Conservation (phyloP, 2,888 invertebrate species). For the Camponotus fellah region DNA sequence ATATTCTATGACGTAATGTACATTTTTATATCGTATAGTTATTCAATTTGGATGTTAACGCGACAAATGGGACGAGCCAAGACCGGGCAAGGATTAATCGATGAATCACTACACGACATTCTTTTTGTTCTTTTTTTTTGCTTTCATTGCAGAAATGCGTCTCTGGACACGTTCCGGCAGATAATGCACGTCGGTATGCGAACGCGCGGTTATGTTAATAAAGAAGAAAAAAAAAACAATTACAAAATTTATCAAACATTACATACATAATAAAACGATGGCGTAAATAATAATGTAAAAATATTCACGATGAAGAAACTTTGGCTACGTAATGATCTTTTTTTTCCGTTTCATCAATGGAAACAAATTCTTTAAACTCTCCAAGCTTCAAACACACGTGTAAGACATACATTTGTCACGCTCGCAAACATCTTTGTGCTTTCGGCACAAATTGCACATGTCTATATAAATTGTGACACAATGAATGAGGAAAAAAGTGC, state of each 20-base stretch:
- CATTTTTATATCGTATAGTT: background rate
- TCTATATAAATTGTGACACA: slow-evolving; percentile 9
- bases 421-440: slow-evolving; percentile 8
- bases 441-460: slow-evolving; percentile 12
- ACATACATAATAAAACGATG: background rate
- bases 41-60: background rate
- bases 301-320: background rate
- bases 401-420: slow-evolving; percentile 10
- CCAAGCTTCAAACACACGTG: background rate
- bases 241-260: background rate
- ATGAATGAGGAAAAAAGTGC: slow-evolving; percentile 26
- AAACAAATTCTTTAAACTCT: background rate
- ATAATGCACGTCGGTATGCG: slow-evolving; percentile 8
- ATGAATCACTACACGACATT: slow-evolving; percentile 1
- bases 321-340: background rate
- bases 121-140: background rate
- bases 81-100: slow-evolving; percentile 19
- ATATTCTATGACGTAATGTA: slow-evolving; percentile 47
- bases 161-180: background rate
- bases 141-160: background rate
- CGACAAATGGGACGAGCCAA: slow-evolving; percentile 22
- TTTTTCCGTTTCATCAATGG: slow-evolving; percentile 3
- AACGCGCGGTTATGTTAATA: background rate
- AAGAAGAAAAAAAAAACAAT: background rate
- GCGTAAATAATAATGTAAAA: background rate